phyloP scores from a whole-genome alignment of 92 coral and sea anemone genomes.

The Paragorgia papillata region DNA sequence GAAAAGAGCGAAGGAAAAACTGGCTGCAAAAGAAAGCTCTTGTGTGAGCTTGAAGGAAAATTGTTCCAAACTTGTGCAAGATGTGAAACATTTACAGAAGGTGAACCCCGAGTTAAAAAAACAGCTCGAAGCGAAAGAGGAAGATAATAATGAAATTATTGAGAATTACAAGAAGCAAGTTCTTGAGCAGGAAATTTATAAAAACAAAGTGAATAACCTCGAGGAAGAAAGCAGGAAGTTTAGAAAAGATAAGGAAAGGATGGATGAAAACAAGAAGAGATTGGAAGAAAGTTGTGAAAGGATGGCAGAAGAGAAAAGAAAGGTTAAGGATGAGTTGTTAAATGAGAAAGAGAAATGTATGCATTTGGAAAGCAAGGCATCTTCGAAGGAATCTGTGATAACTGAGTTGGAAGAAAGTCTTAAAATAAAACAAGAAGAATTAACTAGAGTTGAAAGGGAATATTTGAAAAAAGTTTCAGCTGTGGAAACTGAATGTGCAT shows the following conservation, averaged over 20 bases:
- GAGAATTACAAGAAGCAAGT: not conserved
- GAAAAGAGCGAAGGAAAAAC: constrained; percentile 61
- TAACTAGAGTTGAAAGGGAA: not conserved
- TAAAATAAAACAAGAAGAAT: constrained; percentile 56
- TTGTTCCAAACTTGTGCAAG: constrained; percentile 65
- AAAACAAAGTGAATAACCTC: constrained; percentile 23
- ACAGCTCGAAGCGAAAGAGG: constrained; percentile 51
- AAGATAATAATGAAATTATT: constrained; percentile 1
- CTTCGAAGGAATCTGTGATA: constrained; percentile 10
- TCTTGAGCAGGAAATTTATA: not conserved
- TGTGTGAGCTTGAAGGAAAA: constrained; percentile 66
- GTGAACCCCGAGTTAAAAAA: constrained; percentile 52
- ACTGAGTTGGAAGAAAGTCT: constrained; percentile 41
- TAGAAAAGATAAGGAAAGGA: too few relatives aligned
- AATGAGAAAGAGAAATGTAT: constrained; percentile 44
- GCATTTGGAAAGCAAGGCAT: not conserved
- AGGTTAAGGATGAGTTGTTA: constrained; percentile 42
- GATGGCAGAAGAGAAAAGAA: constrained; percentile 50
- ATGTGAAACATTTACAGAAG: constrained; percentile 53
- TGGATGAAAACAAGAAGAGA: too few relatives aligned
- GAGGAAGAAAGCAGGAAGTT: constrained; percentile 52
- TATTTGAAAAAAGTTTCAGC: constrained; percentile 31
- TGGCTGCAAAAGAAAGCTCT: constrained; percentile 22
- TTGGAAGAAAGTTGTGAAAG: too few relatives aligned
- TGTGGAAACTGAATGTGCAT: constrained; percentile 46